Base-by-base conservation (phyloP, 2,113 vertebrate species). In the Stomatorhinus ivindoensis region DNA sequence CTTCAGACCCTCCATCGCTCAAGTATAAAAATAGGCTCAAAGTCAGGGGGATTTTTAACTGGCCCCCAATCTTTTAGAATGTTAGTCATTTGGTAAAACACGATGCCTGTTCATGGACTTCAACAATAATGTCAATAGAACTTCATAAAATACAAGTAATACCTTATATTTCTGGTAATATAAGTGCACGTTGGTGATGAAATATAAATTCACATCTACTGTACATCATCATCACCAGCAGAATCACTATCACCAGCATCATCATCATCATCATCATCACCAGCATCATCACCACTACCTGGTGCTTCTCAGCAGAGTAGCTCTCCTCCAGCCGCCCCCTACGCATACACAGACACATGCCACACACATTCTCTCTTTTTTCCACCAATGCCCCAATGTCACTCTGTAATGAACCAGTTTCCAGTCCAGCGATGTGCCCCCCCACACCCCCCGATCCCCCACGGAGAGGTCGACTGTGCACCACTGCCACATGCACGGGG, bases 331-430 rank as follows among this genome's bases (percentile, higher is more conserved):
- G 24, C 6, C 82, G 13, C 15, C 39, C 39, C 35, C 11, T 35
- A 80, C 35, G 2, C 35, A 42, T 21, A 82, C 19, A 82, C 53
- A 58, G 53, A 24, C 80, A 83, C 80, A 83, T 4, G 6, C 3
- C 42, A 42, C 42, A 39, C 73, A 76, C 35, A 39, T 76, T 76
- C 15, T 76, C 1, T 76, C 15, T 42, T 42, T 76, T 76, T 76
- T 39, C 27, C 73, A 76, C 13, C 31, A 42, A 93, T 92, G 93
- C 90, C 90, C 53, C 48, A 44, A 92, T 94, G 93, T 95, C 93
- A 91, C 11, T 27, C 92, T 89, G 91, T 95, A 95, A 95, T 92
- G 91, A 90, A 93, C 92, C 91, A 35, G 90, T 91, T 94, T 95
- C 93, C 94, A 92, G 94, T 92, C 91, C 92, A 88, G 90, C 91